phyloP scores from a whole-genome alignment of 2,113 vertebrate genomes.

The Poeciliopsis turrubarensis region DNA sequence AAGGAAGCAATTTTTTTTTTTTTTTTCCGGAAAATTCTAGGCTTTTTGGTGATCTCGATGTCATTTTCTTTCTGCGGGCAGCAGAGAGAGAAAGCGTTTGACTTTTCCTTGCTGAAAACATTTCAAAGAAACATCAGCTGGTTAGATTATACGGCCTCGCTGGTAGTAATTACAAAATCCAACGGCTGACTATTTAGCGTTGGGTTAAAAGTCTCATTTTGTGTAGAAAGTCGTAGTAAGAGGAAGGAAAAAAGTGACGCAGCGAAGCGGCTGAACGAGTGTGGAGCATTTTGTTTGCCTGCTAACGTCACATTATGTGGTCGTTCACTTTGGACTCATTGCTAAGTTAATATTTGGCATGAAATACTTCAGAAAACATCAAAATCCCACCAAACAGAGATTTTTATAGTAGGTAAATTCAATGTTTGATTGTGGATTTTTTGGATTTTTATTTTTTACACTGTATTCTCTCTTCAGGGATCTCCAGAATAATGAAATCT shows the following conservation, averaged over 20 bases:
- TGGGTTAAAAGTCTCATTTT: too few relatives aligned
- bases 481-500: slow-evolving; percentile 95
- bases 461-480: slow-evolving; percentile 77
- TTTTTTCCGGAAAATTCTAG: slow-evolving; percentile 21
- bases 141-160: neutral
- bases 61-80: slow-evolving; percentile 15
- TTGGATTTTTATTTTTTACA: slow-evolving; percentile 35
- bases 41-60: slow-evolving; percentile 18
- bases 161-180: neutral
- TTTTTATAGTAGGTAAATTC: slow-evolving; percentile 19
- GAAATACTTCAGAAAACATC: too few relatives aligned
- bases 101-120: neutral
- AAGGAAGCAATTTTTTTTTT: slow-evolving; percentile 40
- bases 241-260: too few relatives aligned
- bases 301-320: too few relatives aligned
- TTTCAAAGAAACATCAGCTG: neutral
- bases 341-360: too few relatives aligned
- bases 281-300: too few relatives aligned
- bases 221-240: too few relatives aligned
- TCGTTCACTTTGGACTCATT: too few relatives aligned
- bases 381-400: too few relatives aligned
- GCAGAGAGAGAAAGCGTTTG: slow-evolving; percentile 7
- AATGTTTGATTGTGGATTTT: slow-evolving; percentile 48
- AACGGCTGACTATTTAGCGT: too few relatives aligned
- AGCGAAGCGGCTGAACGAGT: too few relatives aligned